phyloP scores from a whole-genome alignment of 2,888 invertebrate species.

The Catotricha subobsoleta region DNA sequence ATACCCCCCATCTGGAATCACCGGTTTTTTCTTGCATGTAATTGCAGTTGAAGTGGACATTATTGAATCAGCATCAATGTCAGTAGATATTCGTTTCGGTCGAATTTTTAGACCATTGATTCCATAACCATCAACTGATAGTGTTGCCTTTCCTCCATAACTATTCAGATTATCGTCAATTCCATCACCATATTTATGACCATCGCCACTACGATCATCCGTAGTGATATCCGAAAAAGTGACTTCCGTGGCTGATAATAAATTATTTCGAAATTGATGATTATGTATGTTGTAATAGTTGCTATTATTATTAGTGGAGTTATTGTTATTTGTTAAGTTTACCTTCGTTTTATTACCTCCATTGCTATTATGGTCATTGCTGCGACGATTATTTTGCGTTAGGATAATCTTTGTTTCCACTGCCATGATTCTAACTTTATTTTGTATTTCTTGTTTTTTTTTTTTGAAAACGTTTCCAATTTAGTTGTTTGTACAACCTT shows the following conservation, averaged over 20 bases:
- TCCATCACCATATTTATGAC: not conserved
- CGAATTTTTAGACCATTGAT: constrained; percentile 12
- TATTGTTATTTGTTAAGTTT: not conserved
- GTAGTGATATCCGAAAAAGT: constrained; percentile 26
- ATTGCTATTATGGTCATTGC: not conserved
- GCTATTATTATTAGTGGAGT: not conserved
- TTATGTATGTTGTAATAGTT: constrained; percentile 8
- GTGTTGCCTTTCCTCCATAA: constrained; percentile 5
- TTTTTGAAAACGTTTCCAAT: not conserved
- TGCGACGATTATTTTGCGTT: not conserved
- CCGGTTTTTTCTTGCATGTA: constrained; percentile 23
- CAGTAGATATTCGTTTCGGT: constrained; percentile 25
- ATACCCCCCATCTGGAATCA: constrained; percentile 29
- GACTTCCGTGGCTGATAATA: constrained; percentile 18
- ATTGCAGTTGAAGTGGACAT: constrained; percentile 20
- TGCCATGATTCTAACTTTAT: not conserved
- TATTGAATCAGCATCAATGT: constrained; percentile 24
- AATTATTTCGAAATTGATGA: constrained; percentile 4
- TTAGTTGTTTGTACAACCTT: too few relatives aligned
- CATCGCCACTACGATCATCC: constrained; percentile 11
- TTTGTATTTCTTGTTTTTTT: not conserved
- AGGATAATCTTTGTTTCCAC: not conserved
- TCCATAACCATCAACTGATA: not conserved
- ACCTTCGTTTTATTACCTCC: not conserved
- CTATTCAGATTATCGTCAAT: constrained; percentile 13